A percentile compares a stretch with the other conserved stretches of the same genome.
These are phyloP conservation scores for Habropoda laboriosa DNA, from an alignment of 1,140 invertebrate genomes.

Conservation along the genomic window DNA sequence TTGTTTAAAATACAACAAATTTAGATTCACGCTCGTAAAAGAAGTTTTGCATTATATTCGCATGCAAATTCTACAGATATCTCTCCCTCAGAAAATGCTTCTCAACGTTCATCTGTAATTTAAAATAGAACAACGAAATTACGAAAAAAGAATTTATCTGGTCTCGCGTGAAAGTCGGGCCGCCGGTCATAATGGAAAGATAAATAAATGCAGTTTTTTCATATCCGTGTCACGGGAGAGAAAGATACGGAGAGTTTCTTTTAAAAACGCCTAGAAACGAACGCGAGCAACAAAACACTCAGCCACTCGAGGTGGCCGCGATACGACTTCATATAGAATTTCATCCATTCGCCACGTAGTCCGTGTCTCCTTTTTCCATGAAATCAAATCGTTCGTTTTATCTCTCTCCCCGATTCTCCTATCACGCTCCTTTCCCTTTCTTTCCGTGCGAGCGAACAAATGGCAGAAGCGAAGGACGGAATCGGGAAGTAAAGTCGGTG, in stretches of 20 bases:
- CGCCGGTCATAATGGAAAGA: too few relatives aligned
- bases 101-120: too few relatives aligned
- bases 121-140: too few relatives aligned
- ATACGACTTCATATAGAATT: constrained; percentile 29
- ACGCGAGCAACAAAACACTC: neutral
- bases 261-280: constrained; percentile 15
- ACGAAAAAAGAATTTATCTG: neutral
- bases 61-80: too few relatives aligned
- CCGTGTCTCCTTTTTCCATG: neutral
- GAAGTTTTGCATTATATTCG: too few relatives aligned
- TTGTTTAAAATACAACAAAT: too few relatives aligned
- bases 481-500: neutral
- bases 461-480: constrained; percentile 7
- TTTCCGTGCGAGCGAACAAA: constrained; percentile 21
- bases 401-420: neutral
- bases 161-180: neutral
- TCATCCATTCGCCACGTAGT: constrained; percentile 16
- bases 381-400: constrained; percentile 42
- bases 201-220: too few relatives aligned
- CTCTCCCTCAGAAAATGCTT: too few relatives aligned
- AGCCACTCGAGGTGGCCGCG: constrained; percentile 4
- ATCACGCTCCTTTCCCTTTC: neutral
- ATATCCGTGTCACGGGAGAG: neutral
- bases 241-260: neutral
- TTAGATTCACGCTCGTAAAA: too few relatives aligned